phyloP scores from a whole-genome alignment of 2,113 vertebrate species.

The Oncorhynchus mykiss region DNA sequence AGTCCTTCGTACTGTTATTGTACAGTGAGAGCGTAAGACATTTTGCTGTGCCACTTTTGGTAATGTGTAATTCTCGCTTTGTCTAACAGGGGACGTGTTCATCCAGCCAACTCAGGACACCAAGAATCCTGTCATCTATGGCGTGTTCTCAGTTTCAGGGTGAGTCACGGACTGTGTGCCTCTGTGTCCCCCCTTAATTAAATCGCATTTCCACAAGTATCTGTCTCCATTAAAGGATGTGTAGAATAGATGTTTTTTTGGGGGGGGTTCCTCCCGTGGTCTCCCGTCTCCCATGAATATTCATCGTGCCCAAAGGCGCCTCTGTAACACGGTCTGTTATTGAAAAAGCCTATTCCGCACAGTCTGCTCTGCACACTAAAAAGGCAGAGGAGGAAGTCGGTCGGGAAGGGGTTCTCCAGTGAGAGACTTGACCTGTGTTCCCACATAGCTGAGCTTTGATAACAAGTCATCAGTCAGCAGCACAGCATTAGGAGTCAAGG shows the following conservation, averaged over 20 bases:
- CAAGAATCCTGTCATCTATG: conserved; percentile 96
- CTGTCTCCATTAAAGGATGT: background rate
- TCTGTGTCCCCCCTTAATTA: conserved; percentile 23
- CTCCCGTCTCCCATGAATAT: conserved; percentile 26
- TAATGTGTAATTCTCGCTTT: conserved; percentile 32
- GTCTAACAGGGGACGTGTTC: conserved; percentile 89
- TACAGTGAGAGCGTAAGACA: background rate
- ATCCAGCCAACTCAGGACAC: conserved; percentile 96
- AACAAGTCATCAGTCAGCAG: conserved; percentile 41
- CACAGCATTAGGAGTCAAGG: conserved; percentile 26
- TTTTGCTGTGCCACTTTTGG: background rate
- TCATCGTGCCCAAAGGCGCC: conserved; percentile 34
- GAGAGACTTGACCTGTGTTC: conserved; percentile 37
- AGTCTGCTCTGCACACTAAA: conserved; percentile 36
- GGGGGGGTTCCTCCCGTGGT: background rate
- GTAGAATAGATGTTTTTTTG: too few relatives aligned
- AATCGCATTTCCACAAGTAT: background rate
- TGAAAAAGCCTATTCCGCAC: conserved; percentile 34
- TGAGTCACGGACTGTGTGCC: conserved; percentile 64
- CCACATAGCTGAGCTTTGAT: conserved; percentile 39
- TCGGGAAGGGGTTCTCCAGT: conserved; percentile 31
- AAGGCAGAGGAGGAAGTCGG: conserved; percentile 41
- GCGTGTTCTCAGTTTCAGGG: conserved; percentile 94
- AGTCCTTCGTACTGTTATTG: background rate
- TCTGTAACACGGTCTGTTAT: conserved; percentile 20